These are phyloP conservation scores for Coturnix japonica DNA, from an alignment of 2,113 vertebrate species.

Conservation along the genomic window DNA sequence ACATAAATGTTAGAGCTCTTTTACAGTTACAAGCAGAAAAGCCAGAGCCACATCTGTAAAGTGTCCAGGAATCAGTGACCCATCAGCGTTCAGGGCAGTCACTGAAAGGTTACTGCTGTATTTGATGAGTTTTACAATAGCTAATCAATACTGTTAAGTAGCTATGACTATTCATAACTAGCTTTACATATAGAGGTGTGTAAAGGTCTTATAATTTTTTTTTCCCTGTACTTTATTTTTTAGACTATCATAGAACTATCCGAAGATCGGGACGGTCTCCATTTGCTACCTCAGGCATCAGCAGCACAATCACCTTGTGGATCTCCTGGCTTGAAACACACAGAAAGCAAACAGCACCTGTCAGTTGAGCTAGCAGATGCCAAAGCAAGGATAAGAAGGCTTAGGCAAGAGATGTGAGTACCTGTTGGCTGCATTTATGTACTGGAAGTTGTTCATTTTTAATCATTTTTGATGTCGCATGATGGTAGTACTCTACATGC, in stretches of 20 bases:
- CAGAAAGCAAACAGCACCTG: slow-evolving; percentile 95
- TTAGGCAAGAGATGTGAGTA: slow-evolving; percentile 98
- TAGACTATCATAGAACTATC: slow-evolving; percentile 94
- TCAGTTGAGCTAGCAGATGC: slow-evolving; percentile 97
- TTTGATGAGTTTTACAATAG: neutral
- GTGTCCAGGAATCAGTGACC: neutral
- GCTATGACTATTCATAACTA: neutral
- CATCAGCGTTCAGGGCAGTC: neutral
- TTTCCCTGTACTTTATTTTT: neutral
- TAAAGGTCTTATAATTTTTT: neutral
- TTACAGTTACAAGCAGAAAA: neutral
- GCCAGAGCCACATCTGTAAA: neutral
- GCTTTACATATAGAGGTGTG: fast-evolving
- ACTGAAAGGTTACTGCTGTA: neutral
- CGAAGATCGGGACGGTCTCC: slow-evolving; percentile 94
- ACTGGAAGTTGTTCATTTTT: neutral
- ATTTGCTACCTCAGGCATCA: slow-evolving; percentile 83
- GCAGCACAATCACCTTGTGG: slow-evolving; percentile 87
- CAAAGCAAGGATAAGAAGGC: slow-evolving; percentile 94
- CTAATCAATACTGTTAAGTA: neutral
- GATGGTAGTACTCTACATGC: fast-evolving
- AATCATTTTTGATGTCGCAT: neutral
- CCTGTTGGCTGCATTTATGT: neutral
- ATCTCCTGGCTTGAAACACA: slow-evolving; percentile 94
- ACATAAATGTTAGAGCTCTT: no score